Evolutionary conservation across 2,888 invertebrate genomes (phyloP), one percentile per base, ranked within the genome.

Genomic region (Chalcosyrphus nemorum): DNA sequence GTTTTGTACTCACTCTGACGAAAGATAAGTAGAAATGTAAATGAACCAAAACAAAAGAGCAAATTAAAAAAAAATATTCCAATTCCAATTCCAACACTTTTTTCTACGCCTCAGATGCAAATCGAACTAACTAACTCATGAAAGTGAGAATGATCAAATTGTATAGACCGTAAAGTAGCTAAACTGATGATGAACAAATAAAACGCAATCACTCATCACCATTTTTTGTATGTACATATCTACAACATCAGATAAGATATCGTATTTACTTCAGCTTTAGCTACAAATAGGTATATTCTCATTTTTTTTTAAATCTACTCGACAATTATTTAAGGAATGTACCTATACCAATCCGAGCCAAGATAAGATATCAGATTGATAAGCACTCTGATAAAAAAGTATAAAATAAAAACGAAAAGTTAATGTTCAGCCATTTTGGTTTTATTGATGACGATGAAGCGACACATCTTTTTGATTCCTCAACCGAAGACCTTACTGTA

Each of bases 161-260:
- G 47, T 52, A 57, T 59, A 77, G 59, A 61, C 76, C 32, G 52
- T 45, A 52, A 78, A 71, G 71, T 71, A 78, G 78, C 71, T 45
- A 29, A 72, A 54, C 61, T 77, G 59, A 70, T 54, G 70, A 61
- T 61, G 66, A 54, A 29, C 76, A 77, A 77, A 70, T 77, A 77
- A 54, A 32, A 54, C 47, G 41, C 54, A 54, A 63, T 71, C 71
- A 50, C 61, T 52, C 63, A 71, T 78, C 78, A 78, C 56, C 59
- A 54, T 56, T 68, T 47, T 54, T 38, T 38, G 4, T 29, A 7
- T 29, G 4, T 29, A 1, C 29, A 41, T 29, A 38, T 59, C 27
- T 7, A 41, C 21, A 41, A 43, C 47, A 74, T 54, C 47, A 76
- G 77, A 78, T 78, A 78, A 78, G 77, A 77, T 77, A 77, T 61